Conservation (phyloP, 2,113 vertebrate species). For the Melozone crissalis region DNA sequence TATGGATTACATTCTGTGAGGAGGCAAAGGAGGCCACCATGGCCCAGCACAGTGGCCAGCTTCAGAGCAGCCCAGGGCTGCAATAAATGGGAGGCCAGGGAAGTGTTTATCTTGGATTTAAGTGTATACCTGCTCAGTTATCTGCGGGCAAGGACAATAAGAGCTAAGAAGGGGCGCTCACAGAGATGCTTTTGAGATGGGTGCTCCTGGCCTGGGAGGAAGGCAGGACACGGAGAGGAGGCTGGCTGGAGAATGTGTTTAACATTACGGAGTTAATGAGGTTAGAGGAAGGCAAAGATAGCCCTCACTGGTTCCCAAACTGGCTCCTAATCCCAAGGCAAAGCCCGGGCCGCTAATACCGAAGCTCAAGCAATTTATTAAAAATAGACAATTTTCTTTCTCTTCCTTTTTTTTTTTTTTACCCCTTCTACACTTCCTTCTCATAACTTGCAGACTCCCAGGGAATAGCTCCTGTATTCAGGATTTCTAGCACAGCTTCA, state of each 20-base stretch:
- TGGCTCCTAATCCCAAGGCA: constrained; percentile 46
- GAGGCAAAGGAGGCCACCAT: constrained; percentile 74
- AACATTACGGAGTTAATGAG: constrained; percentile 62
- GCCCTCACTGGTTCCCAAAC: constrained; percentile 23
- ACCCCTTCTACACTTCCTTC: background rate
- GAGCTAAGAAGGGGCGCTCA: constrained; percentile 14
- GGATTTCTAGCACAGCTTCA: background rate
- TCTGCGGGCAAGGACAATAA: constrained; percentile 45
- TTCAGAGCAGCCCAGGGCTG: constrained; percentile 40
- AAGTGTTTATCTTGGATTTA: constrained; percentile 58
- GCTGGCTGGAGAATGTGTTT: constrained; percentile 27
- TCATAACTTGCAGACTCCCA: background rate
- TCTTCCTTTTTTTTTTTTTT: background rate
- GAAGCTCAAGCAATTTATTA: constrained; percentile 30
- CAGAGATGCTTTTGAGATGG: constrained; percentile 42
- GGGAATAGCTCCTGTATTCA: constrained; percentile 17
- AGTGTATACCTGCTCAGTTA: constrained; percentile 47
- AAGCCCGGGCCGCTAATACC: background rate
- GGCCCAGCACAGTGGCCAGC: constrained; percentile 65
- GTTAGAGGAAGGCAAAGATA: constrained; percentile 51
- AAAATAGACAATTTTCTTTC: constrained; percentile 38
- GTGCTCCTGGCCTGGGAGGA: constrained; percentile 31
- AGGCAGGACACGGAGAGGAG: background rate
- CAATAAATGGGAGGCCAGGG: constrained; percentile 60
- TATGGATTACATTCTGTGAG: constrained; percentile 88